Base-by-base conservation (phyloP, 30 jellyfish, hydroid and myxozoan species). In the Rhopilema esculentum region DNA sequence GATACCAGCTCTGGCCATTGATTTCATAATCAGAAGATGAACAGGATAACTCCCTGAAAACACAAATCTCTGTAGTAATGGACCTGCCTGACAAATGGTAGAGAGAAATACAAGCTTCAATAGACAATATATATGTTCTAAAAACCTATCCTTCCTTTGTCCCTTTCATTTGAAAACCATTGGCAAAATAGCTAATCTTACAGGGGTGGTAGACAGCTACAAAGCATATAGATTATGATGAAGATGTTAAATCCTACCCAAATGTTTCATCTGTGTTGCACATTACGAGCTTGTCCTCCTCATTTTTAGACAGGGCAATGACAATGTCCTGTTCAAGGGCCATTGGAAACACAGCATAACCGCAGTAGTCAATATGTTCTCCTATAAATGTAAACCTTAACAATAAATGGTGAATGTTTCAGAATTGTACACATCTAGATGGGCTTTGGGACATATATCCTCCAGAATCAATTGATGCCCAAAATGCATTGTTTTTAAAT, bases 261-360 rank as follows among this genome's bases (percentile, higher is more conserved):
- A 88, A 93, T 12, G 79, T 73, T n/a, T 53, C 79, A 77, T 93
- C 91, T 49, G 98, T 83, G 83, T 93, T 93, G 68, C 85, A 79
- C 87, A 94, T 85, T 9, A 82, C 69, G 80, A 90, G 85, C 22
- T 31, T 66, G 16, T 77, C 83, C 0, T 65, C 76, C 28, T 86
- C 88, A 70, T 66, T 84, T 65, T 27, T 49, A 1, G 97, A 85
- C 24, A 52, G 92, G 1, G 99, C 99, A 84, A 89, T 82, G 16
- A 94, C 85, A 40, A 94, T 85, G 65, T 94, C 99, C 80, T 94
- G 99, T 52, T 94, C 97, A 62, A 94, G 61, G 17, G 99, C 99
- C 99, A 94, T 94, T 62, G 99, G 99, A 61, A 94, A 90, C 17
- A 94, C 99, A 31, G 97, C 99, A 94, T 94, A 94, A 30, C 99